These are phyloP conservation scores for Leptoteleia sp. DNA, from an alignment of 1,140 invertebrate genomes.

Conservation along the genomic window DNA sequence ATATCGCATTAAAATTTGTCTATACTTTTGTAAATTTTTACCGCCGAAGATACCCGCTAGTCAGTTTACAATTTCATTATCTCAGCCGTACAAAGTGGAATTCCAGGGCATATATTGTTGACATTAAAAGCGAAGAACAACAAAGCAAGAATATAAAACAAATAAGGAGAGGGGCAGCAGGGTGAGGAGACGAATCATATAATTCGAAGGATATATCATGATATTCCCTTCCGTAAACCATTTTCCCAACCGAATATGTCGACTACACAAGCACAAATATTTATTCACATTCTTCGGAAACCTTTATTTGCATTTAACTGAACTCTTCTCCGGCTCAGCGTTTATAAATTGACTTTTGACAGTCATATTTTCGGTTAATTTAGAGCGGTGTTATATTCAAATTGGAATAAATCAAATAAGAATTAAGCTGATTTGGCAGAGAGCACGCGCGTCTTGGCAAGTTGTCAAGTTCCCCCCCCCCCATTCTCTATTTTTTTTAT, in stretches of 20 bases:
- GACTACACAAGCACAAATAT: slow-evolving; percentile 29
- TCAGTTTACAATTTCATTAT: no score
- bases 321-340: slow-evolving; percentile 1
- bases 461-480: slow-evolving; percentile 3
- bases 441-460: neutral
- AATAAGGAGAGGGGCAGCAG: no score
- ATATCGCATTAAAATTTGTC: no score
- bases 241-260: slow-evolving; percentile 20
- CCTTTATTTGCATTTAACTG: slow-evolving; percentile 33
- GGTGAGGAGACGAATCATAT: slow-evolving; percentile 22
- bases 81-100: no score
- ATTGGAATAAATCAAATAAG: neutral
- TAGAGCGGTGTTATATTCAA: neutral
- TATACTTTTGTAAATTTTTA: no score
- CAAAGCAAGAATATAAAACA: no score
- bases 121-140: no score
- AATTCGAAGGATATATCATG: slow-evolving; percentile 16
- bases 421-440: neutral
- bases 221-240: slow-evolving; percentile 21
- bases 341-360: slow-evolving; percentile 8
- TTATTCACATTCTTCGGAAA: slow-evolving; percentile 20
- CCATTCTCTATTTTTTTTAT: no score
- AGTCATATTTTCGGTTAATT: slow-evolving; percentile 20
- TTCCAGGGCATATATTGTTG: no score
- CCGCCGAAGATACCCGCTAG: no score